Base-by-base conservation (phyloP, 1,140 invertebrate genomes). In the Papilio dardanus region DNA sequence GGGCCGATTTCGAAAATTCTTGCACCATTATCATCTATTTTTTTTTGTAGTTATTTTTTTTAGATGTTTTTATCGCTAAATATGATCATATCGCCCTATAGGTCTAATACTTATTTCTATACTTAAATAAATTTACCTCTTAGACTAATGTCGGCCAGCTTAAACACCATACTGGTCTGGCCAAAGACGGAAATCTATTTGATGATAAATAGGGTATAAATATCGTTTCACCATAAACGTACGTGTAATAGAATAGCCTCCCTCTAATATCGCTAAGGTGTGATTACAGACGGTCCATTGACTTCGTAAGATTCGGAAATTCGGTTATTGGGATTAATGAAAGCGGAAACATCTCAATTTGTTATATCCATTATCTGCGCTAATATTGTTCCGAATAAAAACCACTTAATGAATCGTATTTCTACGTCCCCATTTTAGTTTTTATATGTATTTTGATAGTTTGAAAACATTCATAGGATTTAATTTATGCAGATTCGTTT, bases 261-360 rank as follows among this genome's bases (percentile, higher is more conserved):
- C 79, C 37, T 35, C 66, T 76, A 42, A 75, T 80, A 83, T 81
- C 76, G 66, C 73, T 77, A 86, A 89, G 86, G 87, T 90, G 88
- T 89, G 74, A 90, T 88, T 89, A 85, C 46, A 79, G 85, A 79
- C 89, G 90, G 81, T 78, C 87, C 77, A 88, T 88, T 91, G 86
- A 80, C 74, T 77, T 68, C 73, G 76, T 84, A 86, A 84, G 80
- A 87, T n/a, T n/a, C n/a, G 83, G 84, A 89, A 85, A 87, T 85
- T 82, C 84, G 76, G 75, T 86, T 81, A 81, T 85, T 82, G 75
- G 84, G 82, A 85, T 85, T 87, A 91, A 89, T 84, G 82, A 83
- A 80, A 89, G 83, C 88, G 89, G 89, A 91, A 91, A 86, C 83
- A 84, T 84, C 75, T 79, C 80, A 81, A 84, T 88, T 88, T 81